phyloP scores from a whole-genome alignment of 2,113 vertebrate species.

The Spea multiplicata region DNA sequence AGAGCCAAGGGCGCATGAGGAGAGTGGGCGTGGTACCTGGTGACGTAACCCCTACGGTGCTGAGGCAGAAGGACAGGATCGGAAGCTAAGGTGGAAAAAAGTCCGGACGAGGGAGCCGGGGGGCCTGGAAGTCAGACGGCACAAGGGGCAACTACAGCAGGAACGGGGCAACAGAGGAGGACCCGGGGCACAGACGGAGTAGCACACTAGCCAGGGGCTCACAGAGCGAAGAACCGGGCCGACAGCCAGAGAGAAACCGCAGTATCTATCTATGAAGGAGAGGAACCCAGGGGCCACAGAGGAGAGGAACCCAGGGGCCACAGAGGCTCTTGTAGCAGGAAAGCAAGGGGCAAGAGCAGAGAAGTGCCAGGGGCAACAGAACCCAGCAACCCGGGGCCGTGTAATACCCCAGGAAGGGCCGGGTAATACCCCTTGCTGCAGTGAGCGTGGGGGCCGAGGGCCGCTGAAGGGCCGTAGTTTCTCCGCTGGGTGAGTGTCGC shows the following conservation, averaged over 20 bases:
- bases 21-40: constrained; percentile 1
- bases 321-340: not conserved
- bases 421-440: not conserved
- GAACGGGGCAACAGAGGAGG: not conserved
- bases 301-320: not conserved
- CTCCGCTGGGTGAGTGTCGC: not conserved
- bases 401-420: not conserved
- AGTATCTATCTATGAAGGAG: too few relatives aligned
- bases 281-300: too few relatives aligned
- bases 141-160: too few relatives aligned
- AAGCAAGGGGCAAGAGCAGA: not conserved
- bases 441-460: too few relatives aligned
- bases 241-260: too few relatives aligned
- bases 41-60: constrained; percentile 14
- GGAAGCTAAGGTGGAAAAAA: constrained; percentile 21
- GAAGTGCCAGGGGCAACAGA: not conserved
- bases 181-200: too few relatives aligned
- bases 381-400: not conserved
- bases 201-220: too few relatives aligned
- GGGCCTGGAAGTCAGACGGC: not conserved
- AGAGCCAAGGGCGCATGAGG: constrained; percentile 19
- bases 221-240: too few relatives aligned
- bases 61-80: constrained; percentile 17
- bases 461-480: not conserved
- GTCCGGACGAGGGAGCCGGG: rapidly evolving